phyloP scores from a whole-genome alignment of 1,140 invertebrate species.

The Sarcophaga bullata region DNA sequence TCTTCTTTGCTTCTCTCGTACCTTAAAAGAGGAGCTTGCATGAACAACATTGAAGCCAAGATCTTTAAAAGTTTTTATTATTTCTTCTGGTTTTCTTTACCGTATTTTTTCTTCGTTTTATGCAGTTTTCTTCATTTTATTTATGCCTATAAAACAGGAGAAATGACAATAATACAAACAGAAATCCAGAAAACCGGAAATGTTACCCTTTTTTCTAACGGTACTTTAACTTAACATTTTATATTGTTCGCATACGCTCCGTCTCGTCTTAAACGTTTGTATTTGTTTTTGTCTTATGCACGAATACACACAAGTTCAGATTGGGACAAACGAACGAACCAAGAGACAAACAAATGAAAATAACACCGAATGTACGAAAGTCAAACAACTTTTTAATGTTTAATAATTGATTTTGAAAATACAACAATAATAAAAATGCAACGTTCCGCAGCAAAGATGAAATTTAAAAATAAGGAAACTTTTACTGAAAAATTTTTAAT shows the following conservation, averaged over 20 bases:
- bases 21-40: slow-evolving; percentile 1
- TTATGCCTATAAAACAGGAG: neutral
- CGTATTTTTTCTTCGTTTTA: neutral
- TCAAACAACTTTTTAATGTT: slow-evolving; percentile 15
- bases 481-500: neutral
- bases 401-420: slow-evolving; percentile 6
- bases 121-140: neutral
- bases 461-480: neutral
- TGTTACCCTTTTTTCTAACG: slow-evolving; percentile 39
- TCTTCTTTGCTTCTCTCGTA: neutral
- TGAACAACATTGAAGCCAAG: neutral
- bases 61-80: neutral
- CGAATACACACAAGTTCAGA: slow-evolving; percentile 2
- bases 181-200: slow-evolving; percentile 35
- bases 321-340: neutral
- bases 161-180: neutral
- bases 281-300: neutral
- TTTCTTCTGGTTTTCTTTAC: too few relatives aligned
- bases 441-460: too few relatives aligned
- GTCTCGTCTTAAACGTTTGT: neutral
- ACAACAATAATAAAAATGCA: too few relatives aligned
- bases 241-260: neutral
- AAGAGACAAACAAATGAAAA: too few relatives aligned
- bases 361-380: neutral
- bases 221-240: slow-evolving; percentile 16